Evolutionary conservation across 2,113 vertebrate species (phyloP), one percentile per base, ranked within the genome.

Genomic region (Felis chaus): DNA sequence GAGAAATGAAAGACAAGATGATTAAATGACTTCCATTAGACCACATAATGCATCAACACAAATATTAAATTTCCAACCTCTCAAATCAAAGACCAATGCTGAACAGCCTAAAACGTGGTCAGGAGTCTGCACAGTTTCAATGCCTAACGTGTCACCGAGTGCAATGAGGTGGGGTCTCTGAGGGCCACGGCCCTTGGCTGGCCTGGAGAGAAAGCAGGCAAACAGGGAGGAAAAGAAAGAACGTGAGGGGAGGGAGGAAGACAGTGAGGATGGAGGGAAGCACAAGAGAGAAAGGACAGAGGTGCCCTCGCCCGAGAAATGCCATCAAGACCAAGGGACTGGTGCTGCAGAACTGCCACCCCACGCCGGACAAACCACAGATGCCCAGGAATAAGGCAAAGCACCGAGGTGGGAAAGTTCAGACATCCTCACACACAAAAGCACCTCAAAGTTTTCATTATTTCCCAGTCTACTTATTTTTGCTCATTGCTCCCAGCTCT

Each of bases 401-500:
- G 4, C 36, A 50, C n/a, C 15, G 13, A 14, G 63, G 25, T 79
- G 55, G 69, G n/a, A 69, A 93, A 86, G 19, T 81, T 97, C 7
- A 81, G 48, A 90, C 45, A 66, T 9, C 71, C 79, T 73, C 76
- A 88, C 29, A 1, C 33, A 66, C 1, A 36, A 65, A 88, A 57
- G 57, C 8, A 69, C 15, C 29, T n/a, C 45, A 15, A 68, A 92
- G 91, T 68, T 6, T 29, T 50, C 29, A 18, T 71, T 71, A 89
- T 61, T 85, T 94, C 65, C 92, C 69, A 82, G 65, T 65, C 79
- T 71, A 53, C 21, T 81, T 86, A 69, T 74, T 96, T 95, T 68
- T 84, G 93, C 55, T 85, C 82, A 84, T 13, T 89, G 76, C 76
- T 68, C 80, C 71, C 71, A 91, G 36, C 71, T 81, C 50, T 68